Conservation (phyloP, 2,888 invertebrate species). For the Ametastegia equiseti region DNA sequence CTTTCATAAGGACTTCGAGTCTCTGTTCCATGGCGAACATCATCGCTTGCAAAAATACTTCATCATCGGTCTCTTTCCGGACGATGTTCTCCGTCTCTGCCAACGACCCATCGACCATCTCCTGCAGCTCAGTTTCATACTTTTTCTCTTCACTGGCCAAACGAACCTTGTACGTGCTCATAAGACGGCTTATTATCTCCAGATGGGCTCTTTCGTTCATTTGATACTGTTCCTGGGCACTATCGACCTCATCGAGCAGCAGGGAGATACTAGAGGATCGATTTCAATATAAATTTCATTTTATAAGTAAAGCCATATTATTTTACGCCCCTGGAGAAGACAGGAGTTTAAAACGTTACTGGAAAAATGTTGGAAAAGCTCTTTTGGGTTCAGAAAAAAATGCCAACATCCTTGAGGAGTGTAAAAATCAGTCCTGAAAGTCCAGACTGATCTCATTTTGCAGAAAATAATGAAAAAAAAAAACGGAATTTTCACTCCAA, state of each 20-base stretch:
- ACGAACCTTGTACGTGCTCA: conserved; percentile 68
- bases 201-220: conserved; percentile 70
- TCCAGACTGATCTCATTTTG: no score
- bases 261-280: conserved; percentile 65
- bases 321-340: no score
- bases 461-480: no score
- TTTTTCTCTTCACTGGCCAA: conserved; percentile 55
- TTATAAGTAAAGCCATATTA: background rate
- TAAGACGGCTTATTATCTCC: conserved; percentile 72
- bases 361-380: no score
- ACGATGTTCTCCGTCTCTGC: conserved; percentile 53
- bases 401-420: no score
- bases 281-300: conserved; percentile 16
- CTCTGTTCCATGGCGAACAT: conserved; percentile 53
- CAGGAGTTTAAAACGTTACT: no score
- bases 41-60: conserved; percentile 56
- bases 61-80: conserved; percentile 52
- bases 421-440: no score
- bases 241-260: conserved; percentile 73
- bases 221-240: conserved; percentile 74
- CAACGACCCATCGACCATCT: conserved; percentile 50
- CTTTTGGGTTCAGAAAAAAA: no score
- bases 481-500: no score
- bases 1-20: conserved; percentile 52
- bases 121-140: conserved; percentile 56